These are phyloP conservation scores for Magallana nippona DNA, from an alignment of 2,888 invertebrate genomes.

Conservation along the genomic window DNA sequence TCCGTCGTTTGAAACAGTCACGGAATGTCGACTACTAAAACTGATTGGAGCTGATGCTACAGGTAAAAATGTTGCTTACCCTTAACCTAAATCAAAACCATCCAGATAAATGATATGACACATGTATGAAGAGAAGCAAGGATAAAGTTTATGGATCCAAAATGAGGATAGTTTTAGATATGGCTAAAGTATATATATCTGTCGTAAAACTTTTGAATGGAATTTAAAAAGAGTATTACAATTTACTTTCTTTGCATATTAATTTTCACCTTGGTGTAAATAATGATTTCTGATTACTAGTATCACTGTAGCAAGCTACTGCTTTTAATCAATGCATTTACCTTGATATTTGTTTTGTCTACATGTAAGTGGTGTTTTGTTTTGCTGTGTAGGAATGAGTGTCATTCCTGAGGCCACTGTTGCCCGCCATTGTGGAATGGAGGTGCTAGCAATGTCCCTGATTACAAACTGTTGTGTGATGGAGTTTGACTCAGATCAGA, in stretches of 20 bases:
- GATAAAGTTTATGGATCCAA: too few species aligned
- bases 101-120: too few species aligned
- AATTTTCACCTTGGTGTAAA: too few species aligned
- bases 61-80: constrained; percentile 70
- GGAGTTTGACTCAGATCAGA: constrained; percentile 87
- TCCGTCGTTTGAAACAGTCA: constrained; percentile 96
- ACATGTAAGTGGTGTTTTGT: too few species aligned
- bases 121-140: not conserved
- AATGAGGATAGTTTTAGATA: too few species aligned
- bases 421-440: constrained; percentile 89
- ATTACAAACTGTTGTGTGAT: constrained; percentile 94
- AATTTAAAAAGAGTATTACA: too few species aligned
- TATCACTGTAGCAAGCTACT: too few species aligned
- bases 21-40: constrained; percentile 91
- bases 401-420: constrained; percentile 91
- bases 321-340: not conserved
- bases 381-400: constrained; percentile 84
- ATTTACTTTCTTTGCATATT: too few species aligned
- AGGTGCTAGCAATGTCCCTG: constrained; percentile 93
- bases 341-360: too few species aligned
- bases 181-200: too few species aligned
- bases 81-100: too few species aligned
- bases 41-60: constrained; percentile 84
- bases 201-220: too few species aligned
- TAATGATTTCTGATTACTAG: not conserved